Conservation (phyloP, 2,113 vertebrate genomes). For the Gadus macrocephalus region DNA sequence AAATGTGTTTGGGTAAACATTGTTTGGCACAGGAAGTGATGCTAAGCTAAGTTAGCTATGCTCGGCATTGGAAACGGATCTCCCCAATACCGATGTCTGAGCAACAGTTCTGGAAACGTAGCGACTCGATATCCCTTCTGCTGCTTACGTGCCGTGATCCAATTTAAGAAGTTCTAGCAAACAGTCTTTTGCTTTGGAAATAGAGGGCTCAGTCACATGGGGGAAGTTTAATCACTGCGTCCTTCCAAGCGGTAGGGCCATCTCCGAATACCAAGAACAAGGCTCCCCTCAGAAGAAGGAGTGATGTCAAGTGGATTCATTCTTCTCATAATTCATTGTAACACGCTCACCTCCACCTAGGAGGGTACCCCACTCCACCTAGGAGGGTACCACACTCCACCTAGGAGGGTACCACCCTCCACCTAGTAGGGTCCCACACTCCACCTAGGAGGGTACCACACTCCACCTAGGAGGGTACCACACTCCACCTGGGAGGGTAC, state of each 20-base stretch:
- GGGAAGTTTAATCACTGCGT: constrained; percentile 42
- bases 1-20: constrained; percentile 39
- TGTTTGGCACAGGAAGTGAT: constrained; percentile 51
- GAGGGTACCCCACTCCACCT: too few species aligned
- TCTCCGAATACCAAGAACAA: too few species aligned
- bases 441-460: too few species aligned
- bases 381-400: too few species aligned
- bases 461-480: too few species aligned
- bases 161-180: constrained; percentile 68
- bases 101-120: constrained; percentile 65
- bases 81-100: constrained; percentile 62
- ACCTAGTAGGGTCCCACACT: too few species aligned
- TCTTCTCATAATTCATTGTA: too few species aligned
- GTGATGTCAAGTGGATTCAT: too few species aligned
- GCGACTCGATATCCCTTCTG: constrained; percentile 55
- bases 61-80: constrained; percentile 65
- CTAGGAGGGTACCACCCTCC: too few species aligned
- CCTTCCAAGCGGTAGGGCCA: constrained; percentile 21
- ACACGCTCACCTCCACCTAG: too few species aligned
- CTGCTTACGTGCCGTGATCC: constrained; percentile 68
- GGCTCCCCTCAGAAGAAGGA: too few species aligned
- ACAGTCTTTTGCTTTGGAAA: constrained; percentile 43
- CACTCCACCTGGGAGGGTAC: too few species aligned
- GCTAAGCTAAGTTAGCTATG: constrained; percentile 62
- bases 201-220: constrained; percentile 21